Evolutionary conservation across 1,140 invertebrate species (phyloP), one percentile per base, ranked within the genome.

Genomic region (Amphibalanus amphitrite): DNA sequence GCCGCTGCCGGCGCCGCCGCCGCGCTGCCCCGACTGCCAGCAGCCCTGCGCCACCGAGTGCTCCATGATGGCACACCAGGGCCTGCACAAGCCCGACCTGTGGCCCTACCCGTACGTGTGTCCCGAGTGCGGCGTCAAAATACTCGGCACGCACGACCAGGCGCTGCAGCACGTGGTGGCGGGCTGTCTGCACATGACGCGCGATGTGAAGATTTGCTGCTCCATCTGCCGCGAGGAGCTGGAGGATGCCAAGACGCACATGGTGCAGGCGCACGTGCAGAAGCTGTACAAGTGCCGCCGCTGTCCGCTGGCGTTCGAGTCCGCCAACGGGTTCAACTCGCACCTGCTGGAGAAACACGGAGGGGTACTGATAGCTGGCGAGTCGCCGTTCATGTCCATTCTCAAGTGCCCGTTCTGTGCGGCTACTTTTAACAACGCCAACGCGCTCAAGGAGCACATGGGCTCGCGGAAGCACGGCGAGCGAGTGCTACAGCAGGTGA

Each of bases 271-370:
- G 26, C 65, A 67, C 65, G 65, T 67, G 65, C 65, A 67, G 65
- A 67, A 26, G 28, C 65, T 67, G 65, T 67, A 67, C 65, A 67
- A 67, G 28, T 67, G 65, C 65, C 65, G 65, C 26, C 65, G 65
- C 23, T 67, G 65, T 17, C 65, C 65, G 65, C 65, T 67, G 8
- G 65, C 65, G 23, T 67, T 67, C n/a, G 65, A 67, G 28, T 67
- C 65, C n/a, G 10, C 28, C 4, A 10, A 67, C 65, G 65, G 65
- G 6, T 67, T 67, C 65, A 67, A 67, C n/a, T 8, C 10, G 3
- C 65, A 67, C 65, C 26, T 67, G 65, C 10, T 10, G 65, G 65
- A 26, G 6, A 67, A 67, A 17, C 65, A 67, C n/a, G 65, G 28
- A 4, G 65, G 65, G n/a, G 26, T 28, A 26, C 23, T 67, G 20